Evolutionary conservation across 2,797 vertebrate species (phyloP).

Genomic region (Danio aesculapii): DNA sequence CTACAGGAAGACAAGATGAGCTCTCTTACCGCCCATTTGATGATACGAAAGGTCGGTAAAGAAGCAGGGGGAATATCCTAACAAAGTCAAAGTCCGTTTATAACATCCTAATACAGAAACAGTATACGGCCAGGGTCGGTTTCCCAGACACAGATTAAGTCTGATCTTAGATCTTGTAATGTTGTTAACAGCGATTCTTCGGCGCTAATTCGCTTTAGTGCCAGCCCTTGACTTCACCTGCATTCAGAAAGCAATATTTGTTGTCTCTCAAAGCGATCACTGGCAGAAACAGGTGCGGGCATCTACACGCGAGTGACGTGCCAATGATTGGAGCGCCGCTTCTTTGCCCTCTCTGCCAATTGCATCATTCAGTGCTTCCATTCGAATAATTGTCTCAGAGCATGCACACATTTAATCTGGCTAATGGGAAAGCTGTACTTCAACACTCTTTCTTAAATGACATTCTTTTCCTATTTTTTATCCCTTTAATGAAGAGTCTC

Average conservation of each 20-base stretch:
- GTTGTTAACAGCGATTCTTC: constrained; percentile 35
- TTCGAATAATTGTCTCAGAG: constrained; percentile 56
- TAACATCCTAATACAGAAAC: constrained; percentile 39
- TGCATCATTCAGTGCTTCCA: constrained; percentile 45
- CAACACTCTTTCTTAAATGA: constrained; percentile 69
- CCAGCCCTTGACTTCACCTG: constrained; percentile 29
- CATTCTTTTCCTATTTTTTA: constrained; percentile 74
- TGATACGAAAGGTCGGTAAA: constrained; percentile 21
- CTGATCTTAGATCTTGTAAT: constrained; percentile 41
- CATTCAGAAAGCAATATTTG: constrained; percentile 40
- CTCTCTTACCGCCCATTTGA: constrained; percentile 26
- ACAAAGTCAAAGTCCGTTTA: constrained; percentile 31
- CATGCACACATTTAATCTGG: constrained; percentile 46
- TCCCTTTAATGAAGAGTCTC: constrained; percentile 77
- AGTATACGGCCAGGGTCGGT: constrained; percentile 35
- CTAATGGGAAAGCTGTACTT: constrained; percentile 63
- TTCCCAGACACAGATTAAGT: constrained; percentile 46
- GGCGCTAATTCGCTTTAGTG: constrained; percentile 3
- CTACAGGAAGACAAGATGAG: constrained; percentile 41
- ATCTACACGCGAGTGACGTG: constrained; percentile 30
- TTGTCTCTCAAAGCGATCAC: constrained; percentile 28
- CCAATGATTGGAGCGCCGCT: constrained; percentile 37
- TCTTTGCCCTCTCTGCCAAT: constrained; percentile 40
- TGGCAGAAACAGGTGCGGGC: constrained; percentile 17
- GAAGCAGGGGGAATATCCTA: constrained; percentile 30